phyloP scores from a whole-genome alignment of 2,113 vertebrate genomes.

The Illadopsis cleaveri region DNA sequence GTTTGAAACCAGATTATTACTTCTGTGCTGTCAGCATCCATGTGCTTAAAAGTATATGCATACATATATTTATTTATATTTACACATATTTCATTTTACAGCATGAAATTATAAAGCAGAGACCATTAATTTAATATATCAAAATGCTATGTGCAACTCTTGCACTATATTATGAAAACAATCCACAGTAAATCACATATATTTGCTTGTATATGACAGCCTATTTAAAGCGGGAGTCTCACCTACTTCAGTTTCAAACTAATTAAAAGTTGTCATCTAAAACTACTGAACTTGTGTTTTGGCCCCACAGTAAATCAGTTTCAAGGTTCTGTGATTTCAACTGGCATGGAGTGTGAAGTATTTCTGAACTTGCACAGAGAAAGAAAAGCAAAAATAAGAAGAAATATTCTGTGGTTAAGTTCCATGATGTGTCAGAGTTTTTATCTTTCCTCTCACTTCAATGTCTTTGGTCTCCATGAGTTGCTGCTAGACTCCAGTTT shows the following conservation, averaged over 20 bases:
- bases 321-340: neutral
- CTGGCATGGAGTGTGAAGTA: neutral
- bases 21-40: neutral
- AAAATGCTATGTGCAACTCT: neutral
- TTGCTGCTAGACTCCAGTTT: neutral
- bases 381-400: neutral
- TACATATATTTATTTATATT: neutral
- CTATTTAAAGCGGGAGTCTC: neutral
- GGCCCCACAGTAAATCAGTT: neutral
- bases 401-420: neutral
- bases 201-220: neutral
- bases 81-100: neutral
- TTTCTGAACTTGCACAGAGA: neutral
- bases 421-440: neutral
- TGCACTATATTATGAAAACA: neutral
- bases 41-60: neutral
- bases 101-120: neutral
- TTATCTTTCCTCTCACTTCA: neutral
- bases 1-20: neutral
- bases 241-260: neutral
- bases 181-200: neutral
- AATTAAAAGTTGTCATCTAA: conserved; percentile 10
- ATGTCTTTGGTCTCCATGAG: neutral
- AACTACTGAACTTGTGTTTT: neutral
- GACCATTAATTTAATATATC: neutral